Percentiles rank a stretch among this genome's conserved stretches.
phyloP scores from a whole-genome alignment of 1,140 invertebrate species.

The Notospermus geniculatus region DNA sequence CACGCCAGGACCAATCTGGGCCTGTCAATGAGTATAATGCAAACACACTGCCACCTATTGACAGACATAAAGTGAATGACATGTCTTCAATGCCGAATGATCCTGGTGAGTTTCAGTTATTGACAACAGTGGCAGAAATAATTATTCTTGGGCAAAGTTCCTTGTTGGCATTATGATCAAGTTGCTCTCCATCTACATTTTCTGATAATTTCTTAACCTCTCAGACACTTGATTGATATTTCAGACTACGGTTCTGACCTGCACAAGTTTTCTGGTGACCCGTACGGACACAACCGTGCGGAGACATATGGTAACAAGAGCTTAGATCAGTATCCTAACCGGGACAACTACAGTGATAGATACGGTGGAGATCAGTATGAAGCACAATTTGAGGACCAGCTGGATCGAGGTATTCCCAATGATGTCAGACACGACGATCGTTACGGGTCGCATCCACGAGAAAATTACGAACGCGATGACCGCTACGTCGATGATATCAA shows the following conservation, averaged over 20 bases:
- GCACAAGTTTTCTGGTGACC: not conserved
- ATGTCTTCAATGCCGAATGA: not conserved
- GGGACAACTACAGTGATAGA: not conserved
- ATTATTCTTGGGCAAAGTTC: not conserved
- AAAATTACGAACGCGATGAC: constrained; percentile 7
- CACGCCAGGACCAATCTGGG: not conserved
- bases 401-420: not conserved
- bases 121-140: not conserved
- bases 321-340: not conserved
- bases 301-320: not conserved
- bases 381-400: not conserved
- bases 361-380: not conserved
- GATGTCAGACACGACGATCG: not conserved
- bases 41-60: constrained; percentile 6
- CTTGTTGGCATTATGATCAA: not conserved
- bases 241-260: not conserved
- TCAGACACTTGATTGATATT: not conserved
- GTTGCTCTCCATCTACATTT: not conserved
- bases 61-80: not conserved
- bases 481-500: not conserved
- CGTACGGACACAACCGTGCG: not conserved
- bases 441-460: not conserved
- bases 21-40: not conserved
- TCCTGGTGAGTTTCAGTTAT: not conserved
- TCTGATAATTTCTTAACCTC: not conserved